Evolutionary conservation across 2,797 vertebrate species (phyloP).

Genomic region (Mus minutoides): DNA sequence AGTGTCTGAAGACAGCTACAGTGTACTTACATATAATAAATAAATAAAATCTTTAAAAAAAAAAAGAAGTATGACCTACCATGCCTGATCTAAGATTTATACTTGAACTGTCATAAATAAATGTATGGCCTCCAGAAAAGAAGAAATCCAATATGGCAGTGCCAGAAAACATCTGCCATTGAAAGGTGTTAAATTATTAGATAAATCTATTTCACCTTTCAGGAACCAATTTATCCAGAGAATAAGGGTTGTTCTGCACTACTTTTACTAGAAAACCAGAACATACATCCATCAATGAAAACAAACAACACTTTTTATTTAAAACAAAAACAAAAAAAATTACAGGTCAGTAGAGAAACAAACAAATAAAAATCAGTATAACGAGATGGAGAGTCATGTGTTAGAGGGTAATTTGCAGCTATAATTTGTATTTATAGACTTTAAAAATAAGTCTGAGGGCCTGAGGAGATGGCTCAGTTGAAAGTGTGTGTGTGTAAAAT

Average conservation of each 20-base stretch:
- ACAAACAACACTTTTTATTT: not conserved
- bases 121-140: not conserved
- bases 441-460: slow-evolving; percentile 16
- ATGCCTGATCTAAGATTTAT: not conserved
- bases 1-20: too few relatives aligned
- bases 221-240: slow-evolving; percentile 46
- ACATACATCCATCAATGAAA: not conserved
- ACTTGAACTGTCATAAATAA: slow-evolving; percentile 32
- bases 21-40: too few relatives aligned
- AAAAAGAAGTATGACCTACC: not conserved
- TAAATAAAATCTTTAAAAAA: too few relatives aligned
- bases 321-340: not conserved
- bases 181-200: slow-evolving; percentile 17
- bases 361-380: not conserved
- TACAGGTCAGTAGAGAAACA: not conserved
- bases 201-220: not conserved
- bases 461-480: not conserved
- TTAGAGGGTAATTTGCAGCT: not conserved
- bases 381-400: not conserved
- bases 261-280: slow-evolving; percentile 10
- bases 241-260: not conserved
- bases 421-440: slow-evolving; percentile 11
- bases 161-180: slow-evolving; percentile 21
- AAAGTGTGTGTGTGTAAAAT: not conserved
- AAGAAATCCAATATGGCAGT: slow-evolving; percentile 17